phyloP scores from a whole-genome alignment of 35 echinoderm and acorn worm species.

The Nesometra sesokonis region DNA sequence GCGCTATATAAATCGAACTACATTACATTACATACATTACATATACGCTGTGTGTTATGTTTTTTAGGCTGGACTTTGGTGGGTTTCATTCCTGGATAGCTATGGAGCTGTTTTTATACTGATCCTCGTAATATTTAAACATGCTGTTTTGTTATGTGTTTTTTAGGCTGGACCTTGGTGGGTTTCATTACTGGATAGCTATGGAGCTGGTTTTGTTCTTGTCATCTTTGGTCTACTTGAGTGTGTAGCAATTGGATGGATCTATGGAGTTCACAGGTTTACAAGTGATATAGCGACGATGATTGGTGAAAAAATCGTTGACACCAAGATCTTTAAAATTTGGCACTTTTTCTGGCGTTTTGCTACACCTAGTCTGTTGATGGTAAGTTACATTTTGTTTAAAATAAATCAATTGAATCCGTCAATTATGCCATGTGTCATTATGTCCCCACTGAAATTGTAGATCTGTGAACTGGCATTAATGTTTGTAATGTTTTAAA shows the following conservation, averaged over 20 bases:
- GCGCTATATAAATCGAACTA: too few relatives aligned
- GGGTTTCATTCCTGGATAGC: not conserved
- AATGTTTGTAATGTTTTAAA: too few relatives aligned
- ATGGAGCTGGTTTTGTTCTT: not conserved
- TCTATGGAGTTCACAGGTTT: not conserved
- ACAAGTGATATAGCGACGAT: slow-evolving; percentile 3
- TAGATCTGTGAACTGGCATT: too few relatives aligned
- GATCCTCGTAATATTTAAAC: too few relatives aligned
- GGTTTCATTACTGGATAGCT: not conserved
- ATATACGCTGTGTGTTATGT: not conserved
- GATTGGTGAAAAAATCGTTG: not conserved
- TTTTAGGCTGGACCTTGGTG: not conserved
- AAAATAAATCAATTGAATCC: too few relatives aligned
- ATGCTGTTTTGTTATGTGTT: not conserved
- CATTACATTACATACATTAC: too few relatives aligned
- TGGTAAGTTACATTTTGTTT: not conserved
- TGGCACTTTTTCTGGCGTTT: not conserved
- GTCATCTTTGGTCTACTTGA: not conserved
- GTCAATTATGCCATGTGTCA: too few relatives aligned
- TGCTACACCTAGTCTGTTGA: not conserved
- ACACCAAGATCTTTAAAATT: not conserved
- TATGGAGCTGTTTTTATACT: not conserved
- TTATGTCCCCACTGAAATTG: too few relatives aligned
- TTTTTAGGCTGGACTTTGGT: not conserved
- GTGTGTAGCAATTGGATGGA: not conserved